phyloP scores from a whole-genome alignment of 2,113 vertebrate species.

The Dryoscopus gambensis region DNA sequence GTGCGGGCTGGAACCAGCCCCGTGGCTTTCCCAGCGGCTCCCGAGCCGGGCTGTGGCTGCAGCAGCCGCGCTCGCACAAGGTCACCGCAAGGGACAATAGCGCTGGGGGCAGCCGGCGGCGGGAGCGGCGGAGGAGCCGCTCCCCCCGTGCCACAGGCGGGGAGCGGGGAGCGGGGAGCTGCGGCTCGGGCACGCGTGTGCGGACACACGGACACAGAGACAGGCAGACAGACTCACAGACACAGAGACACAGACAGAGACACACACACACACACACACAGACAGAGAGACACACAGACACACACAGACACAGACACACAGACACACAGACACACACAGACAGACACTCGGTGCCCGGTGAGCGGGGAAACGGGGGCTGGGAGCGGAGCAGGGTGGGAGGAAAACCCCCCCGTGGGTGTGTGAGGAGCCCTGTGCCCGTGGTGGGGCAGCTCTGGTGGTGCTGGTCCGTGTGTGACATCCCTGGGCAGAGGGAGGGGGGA shows the following conservation, averaged over 20 bases:
- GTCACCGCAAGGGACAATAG: conserved; percentile 50
- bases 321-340: too few relatives aligned
- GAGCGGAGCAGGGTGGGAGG: not conserved
- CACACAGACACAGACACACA: too few relatives aligned
- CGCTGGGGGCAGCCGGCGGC: not conserved
- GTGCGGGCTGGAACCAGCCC: accelerated
- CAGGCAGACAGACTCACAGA: too few relatives aligned
- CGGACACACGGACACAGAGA: accelerated
- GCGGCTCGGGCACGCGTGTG: not conserved
- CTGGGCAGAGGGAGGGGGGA: accelerated
- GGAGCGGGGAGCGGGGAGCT: not conserved
- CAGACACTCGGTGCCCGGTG: not conserved
- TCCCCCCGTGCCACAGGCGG: not conserved
- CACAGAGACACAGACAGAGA: too few relatives aligned
- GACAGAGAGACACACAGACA: too few relatives aligned
- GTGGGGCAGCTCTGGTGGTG: not conserved
- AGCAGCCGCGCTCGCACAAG: conserved; percentile 12
- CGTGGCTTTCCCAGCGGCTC: not conserved
- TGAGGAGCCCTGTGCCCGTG: not conserved
- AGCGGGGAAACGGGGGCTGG: not conserved
- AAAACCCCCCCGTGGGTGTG: not conserved
- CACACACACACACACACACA: too few relatives aligned
- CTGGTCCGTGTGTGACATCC: not conserved
- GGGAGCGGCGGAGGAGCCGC: not conserved
- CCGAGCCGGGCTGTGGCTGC: not conserved